Percentiles rank a stretch among this genome's conserved stretches.
These are phyloP conservation scores for Linnaemya vulpina DNA, from an alignment of 2,888 invertebrate species.

Conservation along the genomic window DNA sequence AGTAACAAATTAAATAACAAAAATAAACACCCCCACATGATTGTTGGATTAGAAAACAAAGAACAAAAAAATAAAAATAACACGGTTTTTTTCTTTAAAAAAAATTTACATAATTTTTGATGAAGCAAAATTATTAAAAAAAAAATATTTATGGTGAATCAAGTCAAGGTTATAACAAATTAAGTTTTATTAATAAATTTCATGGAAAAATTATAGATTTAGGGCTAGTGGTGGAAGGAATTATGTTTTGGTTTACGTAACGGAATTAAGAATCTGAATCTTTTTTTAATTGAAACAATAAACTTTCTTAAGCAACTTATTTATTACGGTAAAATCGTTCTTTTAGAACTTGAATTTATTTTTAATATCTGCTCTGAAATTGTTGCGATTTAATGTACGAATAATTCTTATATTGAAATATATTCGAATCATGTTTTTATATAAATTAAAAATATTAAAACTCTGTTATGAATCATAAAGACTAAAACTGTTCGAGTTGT, in stretches of 20 bases:
- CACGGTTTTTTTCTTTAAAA: constrained; percentile 50
- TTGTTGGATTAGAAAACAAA: neutral
- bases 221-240: neutral
- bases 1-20: constrained; percentile 50
- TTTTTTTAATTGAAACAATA: no score
- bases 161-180: constrained; percentile 37
- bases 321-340: no score
- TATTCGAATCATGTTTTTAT: no score
- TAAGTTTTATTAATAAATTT: neutral
- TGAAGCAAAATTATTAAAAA: neutral
- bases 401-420: no score
- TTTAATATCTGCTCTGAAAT: no score
- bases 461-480: no score
- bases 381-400: no score
- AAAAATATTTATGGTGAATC: neutral
- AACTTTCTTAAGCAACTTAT: no score
- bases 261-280: no score
- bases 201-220: neutral
- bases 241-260: neutral
- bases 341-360: no score
- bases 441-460: no score
- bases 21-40: constrained; percentile 63
- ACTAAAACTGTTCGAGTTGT: no score
- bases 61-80: neutral
- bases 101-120: constrained; percentile 63